Conservation (phyloP, 2,797 vertebrate species). For the Cichlasoma orientale region DNA sequence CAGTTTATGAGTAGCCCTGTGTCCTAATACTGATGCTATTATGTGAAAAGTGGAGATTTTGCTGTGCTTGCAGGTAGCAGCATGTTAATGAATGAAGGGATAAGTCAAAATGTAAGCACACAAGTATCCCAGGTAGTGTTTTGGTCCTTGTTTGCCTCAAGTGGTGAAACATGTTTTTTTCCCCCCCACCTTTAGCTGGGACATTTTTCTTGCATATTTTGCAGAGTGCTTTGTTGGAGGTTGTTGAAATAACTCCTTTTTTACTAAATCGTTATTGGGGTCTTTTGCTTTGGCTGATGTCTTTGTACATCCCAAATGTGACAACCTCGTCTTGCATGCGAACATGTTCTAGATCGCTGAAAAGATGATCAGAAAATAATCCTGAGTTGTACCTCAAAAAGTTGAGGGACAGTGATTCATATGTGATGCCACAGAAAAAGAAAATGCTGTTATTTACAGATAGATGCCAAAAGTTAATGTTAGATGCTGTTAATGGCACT, state of each 20-base stretch:
- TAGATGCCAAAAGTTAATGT: background rate
- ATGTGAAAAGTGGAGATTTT: background rate
- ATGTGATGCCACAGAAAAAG: background rate
- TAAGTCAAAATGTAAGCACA: background rate
- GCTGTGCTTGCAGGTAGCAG: no score
- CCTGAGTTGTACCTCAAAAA: background rate
- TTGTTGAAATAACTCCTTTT: background rate
- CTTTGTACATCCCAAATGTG: background rate
- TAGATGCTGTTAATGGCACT: background rate
- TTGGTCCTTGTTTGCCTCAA: background rate
- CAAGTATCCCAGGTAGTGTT: background rate
- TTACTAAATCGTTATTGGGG: background rate
- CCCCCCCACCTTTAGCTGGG: background rate
- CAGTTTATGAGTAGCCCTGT: background rate
- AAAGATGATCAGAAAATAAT: background rate
- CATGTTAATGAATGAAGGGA: no score
- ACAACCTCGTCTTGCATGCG: background rate
- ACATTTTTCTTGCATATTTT: background rate
- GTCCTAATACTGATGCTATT: background rate
- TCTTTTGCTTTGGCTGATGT: background rate
- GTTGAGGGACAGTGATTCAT: background rate
- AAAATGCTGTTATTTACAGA: background rate
- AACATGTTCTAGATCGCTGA: background rate
- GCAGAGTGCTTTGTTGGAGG: background rate
- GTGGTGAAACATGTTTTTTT: background rate